These are phyloP conservation scores for Drosophila mayri DNA, from an alignment of 1,140 invertebrate species.

Conservation along the genomic window DNA sequence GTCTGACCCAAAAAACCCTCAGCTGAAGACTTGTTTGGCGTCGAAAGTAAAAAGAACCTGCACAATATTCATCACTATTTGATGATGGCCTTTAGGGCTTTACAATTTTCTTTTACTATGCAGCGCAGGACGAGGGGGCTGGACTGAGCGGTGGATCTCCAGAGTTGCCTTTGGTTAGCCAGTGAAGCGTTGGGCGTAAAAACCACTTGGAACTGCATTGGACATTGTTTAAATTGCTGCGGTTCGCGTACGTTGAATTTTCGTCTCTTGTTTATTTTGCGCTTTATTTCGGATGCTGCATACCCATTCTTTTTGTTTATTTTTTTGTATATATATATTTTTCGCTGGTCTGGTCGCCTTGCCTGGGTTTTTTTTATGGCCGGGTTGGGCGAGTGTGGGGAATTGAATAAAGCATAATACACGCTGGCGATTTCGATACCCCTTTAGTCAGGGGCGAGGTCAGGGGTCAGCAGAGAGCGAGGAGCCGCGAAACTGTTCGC, in stretches of 20 bases:
- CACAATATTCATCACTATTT: conserved; percentile 76
- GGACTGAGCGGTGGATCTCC: conserved; percentile 16
- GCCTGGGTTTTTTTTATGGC: conserved; percentile 65
- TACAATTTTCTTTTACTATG: conserved; percentile 64
- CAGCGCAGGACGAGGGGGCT: conserved; percentile 10
- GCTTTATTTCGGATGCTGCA: conserved; percentile 65
- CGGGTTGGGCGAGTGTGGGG: conserved; percentile 32
- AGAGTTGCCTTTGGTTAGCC: conserved; percentile 37
- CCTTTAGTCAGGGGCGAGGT: conserved; percentile 45
- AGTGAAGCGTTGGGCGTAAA: conserved; percentile 61
- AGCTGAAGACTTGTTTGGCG: conserved; percentile 48
- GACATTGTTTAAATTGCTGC: conserved; percentile 82
- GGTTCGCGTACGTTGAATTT: conserved; percentile 80
- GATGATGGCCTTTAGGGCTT: conserved; percentile 65
- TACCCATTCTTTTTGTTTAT: conserved; percentile 23
- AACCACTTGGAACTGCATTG: conserved; percentile 78
- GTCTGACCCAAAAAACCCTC: conserved; percentile 39
- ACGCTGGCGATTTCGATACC: conserved; percentile 56
- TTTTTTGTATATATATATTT: conserved; percentile 11
- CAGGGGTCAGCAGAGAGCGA: conserved; percentile 43
- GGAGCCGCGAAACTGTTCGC: conserved; percentile 12
- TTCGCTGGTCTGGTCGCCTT: conserved; percentile 19
- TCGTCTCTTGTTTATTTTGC: conserved; percentile 72
- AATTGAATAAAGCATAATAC: conserved; percentile 70
- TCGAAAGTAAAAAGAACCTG: conserved; percentile 45